Base-by-base conservation (phyloP, 2,888 invertebrate species). In the Meloe dianella region DNA sequence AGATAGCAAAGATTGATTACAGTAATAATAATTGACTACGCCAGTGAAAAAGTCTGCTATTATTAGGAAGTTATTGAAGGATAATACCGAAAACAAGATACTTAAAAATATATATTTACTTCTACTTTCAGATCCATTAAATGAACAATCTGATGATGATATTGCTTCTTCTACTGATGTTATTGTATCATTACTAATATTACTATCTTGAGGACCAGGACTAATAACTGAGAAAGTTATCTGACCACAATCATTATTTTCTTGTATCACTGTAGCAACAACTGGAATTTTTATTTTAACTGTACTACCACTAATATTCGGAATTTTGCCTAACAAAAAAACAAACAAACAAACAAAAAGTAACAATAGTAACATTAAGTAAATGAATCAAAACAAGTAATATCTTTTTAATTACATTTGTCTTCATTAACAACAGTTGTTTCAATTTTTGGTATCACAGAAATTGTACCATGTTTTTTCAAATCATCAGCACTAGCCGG, bases 401-500 rank as follows among this genome's bases (percentile, higher is more conserved):
- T n/a, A 17, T 20, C 10, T 24, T 4, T 35, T 6, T 10, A n/a
- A 38, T 9, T 60, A 17, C 63, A 57, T 65, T 68, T 65, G 60
- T 64, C 57, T 14, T 51, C 51, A 17, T 61, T 17, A 20, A 29
- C n/a, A n/a, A n/a, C 51, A 24, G 60, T 61, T 6, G 62, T 54
- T 12, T 65, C 22, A 14, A 63, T 66, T 51, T 75, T 75, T n/a
- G 77, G 74, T 1, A 78, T 81, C 24, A 84, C 80, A 0, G 83
- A 82, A 56, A 91, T 89, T 80, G 90, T 89, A 0, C 90, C 90
- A 38, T 89, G 87, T 65, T 86, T 85, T 77, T 88, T 87, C 47
- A 91, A 82, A 81, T 91, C 91, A 75, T 91, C 91, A 1, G 91
- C 90, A 9, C 90, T 90, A 0, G 91, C 91, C 0, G 91, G 91